These are phyloP conservation scores for Sarcophaga peregrina DNA, from an alignment of 1,140 invertebrate genomes.

Conservation along the genomic window DNA sequence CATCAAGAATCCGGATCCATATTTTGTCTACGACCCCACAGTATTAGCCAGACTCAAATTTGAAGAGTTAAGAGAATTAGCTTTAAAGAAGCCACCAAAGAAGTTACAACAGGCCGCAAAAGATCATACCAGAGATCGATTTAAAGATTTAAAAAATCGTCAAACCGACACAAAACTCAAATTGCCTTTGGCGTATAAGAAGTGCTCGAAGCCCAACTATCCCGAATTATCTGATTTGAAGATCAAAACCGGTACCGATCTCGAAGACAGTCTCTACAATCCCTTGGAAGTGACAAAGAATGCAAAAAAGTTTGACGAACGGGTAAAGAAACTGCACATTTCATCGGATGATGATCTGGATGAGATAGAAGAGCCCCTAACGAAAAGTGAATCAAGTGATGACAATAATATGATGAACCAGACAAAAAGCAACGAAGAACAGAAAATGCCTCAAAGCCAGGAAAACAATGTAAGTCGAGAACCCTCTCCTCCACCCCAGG, in stretches of 20 bases:
- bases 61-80: slow-evolving; percentile 55
- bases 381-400: slow-evolving; percentile 62
- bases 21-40: slow-evolving; percentile 63
- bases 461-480: slow-evolving; percentile 21
- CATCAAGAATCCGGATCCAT: slow-evolving; percentile 64
- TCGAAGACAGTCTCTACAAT: slow-evolving; percentile 55
- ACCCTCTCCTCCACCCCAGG: slow-evolving; percentile 40
- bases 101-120: slow-evolving; percentile 34
- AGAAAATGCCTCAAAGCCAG: slow-evolving; percentile 20
- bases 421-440: background rate
- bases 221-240: slow-evolving; percentile 64
- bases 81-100: slow-evolving; percentile 50
- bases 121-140: slow-evolving; percentile 44
- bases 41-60: slow-evolving; percentile 58
- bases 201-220: slow-evolving; percentile 63
- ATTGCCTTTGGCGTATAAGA: slow-evolving; percentile 52
- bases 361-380: slow-evolving; percentile 61
- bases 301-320: slow-evolving; percentile 64
- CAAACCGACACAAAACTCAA: slow-evolving; percentile 32
- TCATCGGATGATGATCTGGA: slow-evolving; percentile 64
- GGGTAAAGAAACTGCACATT: slow-evolving; percentile 63
- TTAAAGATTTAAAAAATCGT: slow-evolving; percentile 48
- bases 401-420: slow-evolving; percentile 49
- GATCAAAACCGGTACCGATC: slow-evolving; percentile 57
- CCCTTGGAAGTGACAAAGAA: slow-evolving; percentile 62